phyloP scores from a whole-genome alignment of 2,888 invertebrate species.

The Amblyjoppa proteus region DNA sequence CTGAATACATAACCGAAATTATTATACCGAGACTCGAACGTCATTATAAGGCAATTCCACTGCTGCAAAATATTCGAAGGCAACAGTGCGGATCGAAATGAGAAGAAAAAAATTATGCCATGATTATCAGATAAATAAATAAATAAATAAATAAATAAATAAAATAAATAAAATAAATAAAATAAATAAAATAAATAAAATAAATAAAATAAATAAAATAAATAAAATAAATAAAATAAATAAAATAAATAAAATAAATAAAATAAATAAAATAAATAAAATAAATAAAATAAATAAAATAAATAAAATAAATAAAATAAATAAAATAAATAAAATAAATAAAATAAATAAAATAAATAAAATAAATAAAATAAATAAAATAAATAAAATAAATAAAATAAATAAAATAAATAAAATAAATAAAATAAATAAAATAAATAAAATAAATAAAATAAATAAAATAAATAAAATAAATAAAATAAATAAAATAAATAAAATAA shows the following conservation, averaged over 20 bases:
- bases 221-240: not conserved
- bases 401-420: no score
- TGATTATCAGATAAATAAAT: not conserved
- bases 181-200: not conserved
- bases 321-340: no score
- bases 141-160: no score
- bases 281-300: not conserved
- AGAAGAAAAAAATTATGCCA: not conserved
- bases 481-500: no score
- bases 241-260: no score
- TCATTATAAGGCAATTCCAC: not conserved
- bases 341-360: not conserved
- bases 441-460: no score
- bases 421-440: no score
- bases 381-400: no score
- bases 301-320: not conserved
- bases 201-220: not conserved
- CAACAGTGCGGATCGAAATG: slow-evolving; percentile 9
- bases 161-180: no score
- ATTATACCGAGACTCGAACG: not conserved
- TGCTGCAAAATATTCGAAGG: not conserved
- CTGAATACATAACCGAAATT: not conserved
- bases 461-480: no score
- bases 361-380: no score
- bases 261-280: not conserved